Evolutionary conservation across 2,797 vertebrate species (phyloP), one percentile per base, ranked within the genome.

Genomic region (Dallia pectoralis): DNA sequence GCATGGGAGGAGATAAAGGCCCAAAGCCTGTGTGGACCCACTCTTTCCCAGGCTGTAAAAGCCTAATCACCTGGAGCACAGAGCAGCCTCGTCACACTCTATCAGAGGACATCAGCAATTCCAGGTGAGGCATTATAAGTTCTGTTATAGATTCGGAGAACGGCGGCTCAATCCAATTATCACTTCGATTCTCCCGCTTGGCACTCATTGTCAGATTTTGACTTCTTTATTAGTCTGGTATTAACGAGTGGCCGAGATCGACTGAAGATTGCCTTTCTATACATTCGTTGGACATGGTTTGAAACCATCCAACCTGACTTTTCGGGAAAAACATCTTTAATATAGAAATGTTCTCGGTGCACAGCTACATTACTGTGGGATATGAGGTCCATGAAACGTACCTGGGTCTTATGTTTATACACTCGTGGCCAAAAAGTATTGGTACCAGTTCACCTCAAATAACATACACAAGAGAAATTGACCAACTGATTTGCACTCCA

Each of bases 161-260:
- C 53, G 22, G 66, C 36, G 61, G 72, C 81, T 77, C 74, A 73
- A 70, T 81, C 75, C 79, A 77, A 82, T 85, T 79, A 85, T 82
- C 74, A 75, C 73, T 72, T 74, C 51, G 71, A 81, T 79, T 76
- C 69, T 77, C 64, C 66, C 70, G 49, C 71, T 74, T 79, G 79
- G 69, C 59, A 40, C 67, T 74, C 61, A 53, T 56, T 76, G 72
- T 74, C 82, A 84, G 64, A 69, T 78, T 82, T 79, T 70, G 82
- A 79, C 71, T 79, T 72, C 67, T 81, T 77, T 64, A 78, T 79
- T 76, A 72, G 66, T 51, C 70, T 71, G 76, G 69, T 75, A 74
- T 76, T 78, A 77, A 73, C 74, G 75, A 33, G 48, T 51, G 66
- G 44, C 12, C 12, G 53, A 63, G 64, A 71, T 68, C 74, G 27